phyloP scores from a whole-genome alignment of 2,113 vertebrate genomes.

The Chaetorhynchus papuensis region DNA sequence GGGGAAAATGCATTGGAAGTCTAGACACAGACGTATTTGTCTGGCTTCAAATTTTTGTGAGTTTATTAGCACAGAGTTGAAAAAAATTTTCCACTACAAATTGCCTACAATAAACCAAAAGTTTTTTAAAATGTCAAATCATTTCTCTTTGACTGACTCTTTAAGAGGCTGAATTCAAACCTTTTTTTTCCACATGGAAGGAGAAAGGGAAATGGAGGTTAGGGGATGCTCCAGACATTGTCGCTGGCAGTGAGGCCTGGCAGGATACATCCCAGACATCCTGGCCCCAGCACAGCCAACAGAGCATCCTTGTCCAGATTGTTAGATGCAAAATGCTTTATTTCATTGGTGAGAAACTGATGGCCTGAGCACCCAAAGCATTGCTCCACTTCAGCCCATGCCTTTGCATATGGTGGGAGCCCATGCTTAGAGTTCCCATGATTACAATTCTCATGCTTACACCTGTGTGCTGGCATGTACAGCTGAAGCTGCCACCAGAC shows the following conservation, averaged over 20 bases:
- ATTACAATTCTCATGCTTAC: background rate
- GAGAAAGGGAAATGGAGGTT: background rate
- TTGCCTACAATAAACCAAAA: background rate
- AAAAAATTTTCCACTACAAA: background rate
- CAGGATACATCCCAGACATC: background rate
- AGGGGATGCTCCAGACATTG: background rate
- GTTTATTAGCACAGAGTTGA: background rate
- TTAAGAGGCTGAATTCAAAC: background rate
- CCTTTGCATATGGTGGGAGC: background rate
- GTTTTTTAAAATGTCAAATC: background rate
- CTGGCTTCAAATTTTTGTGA: background rate
- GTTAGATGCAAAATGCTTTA: background rate
- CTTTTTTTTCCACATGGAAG: background rate
- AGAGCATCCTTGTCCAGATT: background rate
- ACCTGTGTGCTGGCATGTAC: background rate
- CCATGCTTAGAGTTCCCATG: background rate
- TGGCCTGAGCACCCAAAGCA: background rate
- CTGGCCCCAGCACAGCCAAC: background rate
- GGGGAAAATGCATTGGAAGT: background rate
- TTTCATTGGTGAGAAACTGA: background rate
- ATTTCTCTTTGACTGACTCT: background rate
- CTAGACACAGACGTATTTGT: rapidly evolving
- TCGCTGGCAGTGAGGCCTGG: background rate
- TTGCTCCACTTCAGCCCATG: background rate
- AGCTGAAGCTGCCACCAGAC: background rate